These are phyloP conservation scores for Acromyrmex echinatior DNA, from an alignment of 1,140 invertebrate species.

Conservation along the genomic window DNA sequence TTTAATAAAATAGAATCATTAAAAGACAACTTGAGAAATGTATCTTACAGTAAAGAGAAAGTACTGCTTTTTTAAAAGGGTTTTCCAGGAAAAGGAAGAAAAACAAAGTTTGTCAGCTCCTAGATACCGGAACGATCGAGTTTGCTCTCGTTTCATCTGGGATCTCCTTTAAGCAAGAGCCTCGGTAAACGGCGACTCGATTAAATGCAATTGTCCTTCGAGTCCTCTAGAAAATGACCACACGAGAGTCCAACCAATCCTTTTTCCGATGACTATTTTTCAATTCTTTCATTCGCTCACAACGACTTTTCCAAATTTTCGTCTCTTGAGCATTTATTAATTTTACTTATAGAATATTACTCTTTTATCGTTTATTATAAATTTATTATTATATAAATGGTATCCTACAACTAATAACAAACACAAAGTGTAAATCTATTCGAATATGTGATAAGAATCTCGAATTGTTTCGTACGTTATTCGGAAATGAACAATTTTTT, in stretches of 20 bases:
- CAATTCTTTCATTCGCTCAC: constrained; percentile 37
- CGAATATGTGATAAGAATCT: constrained; percentile 1
- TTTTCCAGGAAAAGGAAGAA: constrained; percentile 27
- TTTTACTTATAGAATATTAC: constrained; percentile 4
- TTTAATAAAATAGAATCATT: constrained; percentile 26
- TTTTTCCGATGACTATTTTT: constrained; percentile 36
- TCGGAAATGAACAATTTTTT: neutral
- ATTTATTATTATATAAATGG: neutral
- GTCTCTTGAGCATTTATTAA: constrained; percentile 3
- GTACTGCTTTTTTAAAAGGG: constrained; percentile 28
- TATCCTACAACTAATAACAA: neutral
- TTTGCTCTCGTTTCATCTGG: constrained; percentile 70
- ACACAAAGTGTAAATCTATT: neutral
- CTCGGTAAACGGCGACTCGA: constrained; percentile 74
- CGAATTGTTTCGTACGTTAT: neutral
- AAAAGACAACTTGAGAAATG: constrained; percentile 27
- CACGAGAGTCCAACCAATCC: constrained; percentile 39
- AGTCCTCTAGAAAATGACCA: constrained; percentile 65
- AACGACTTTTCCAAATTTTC: constrained; percentile 20
- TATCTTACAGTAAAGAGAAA: neutral
- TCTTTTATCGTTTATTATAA: neutral
- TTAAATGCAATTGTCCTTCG: constrained; percentile 74
- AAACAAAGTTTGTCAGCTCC: constrained; percentile 64
- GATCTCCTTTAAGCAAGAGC: constrained; percentile 70
- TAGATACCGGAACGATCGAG: constrained; percentile 61